A percentile compares a stretch with the other conserved stretches of the same genome.
Conservation (phyloP, 2,888 invertebrate species). For the Xylota segnis region DNA sequence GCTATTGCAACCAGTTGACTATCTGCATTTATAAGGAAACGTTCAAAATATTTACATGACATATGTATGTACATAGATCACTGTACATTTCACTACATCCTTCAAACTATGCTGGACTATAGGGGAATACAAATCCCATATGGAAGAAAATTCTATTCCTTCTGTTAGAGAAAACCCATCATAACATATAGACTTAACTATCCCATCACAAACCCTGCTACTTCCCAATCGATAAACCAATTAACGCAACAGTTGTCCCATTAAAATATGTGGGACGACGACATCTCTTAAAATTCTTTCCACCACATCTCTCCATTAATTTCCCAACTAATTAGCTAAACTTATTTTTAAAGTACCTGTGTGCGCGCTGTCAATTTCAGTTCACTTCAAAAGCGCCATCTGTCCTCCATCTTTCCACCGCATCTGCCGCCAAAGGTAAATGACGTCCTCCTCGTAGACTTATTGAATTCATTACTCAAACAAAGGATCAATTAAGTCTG, state of each 20-base stretch:
- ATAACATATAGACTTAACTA: too few relatives aligned
- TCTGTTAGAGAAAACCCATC: too few relatives aligned
- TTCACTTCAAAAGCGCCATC: constrained; percentile 47
- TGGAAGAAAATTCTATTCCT: too few relatives aligned
- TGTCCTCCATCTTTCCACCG: constrained; percentile 3
- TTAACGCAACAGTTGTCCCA: constrained; percentile 69
- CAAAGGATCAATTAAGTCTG: constrained; percentile 70
- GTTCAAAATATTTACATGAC: too few relatives aligned
- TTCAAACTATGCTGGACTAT: too few relatives aligned
- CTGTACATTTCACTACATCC: too few relatives aligned
- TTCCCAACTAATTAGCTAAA: constrained; percentile 48
- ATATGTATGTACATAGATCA: too few relatives aligned
- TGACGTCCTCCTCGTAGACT: constrained; percentile 19
- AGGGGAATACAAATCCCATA: too few relatives aligned
- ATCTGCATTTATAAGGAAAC: too few relatives aligned
- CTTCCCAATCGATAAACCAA: constrained; percentile 62
- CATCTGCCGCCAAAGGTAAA: background rate
- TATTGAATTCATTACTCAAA: constrained; percentile 61
- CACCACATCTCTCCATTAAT: constrained; percentile 29
- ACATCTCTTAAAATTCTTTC: constrained; percentile 10
- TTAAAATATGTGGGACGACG: constrained; percentile 34
- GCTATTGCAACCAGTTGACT: too few relatives aligned
- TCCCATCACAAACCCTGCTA: background rate
- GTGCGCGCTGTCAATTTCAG: constrained; percentile 47
- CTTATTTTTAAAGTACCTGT: constrained; percentile 49